Conservation (phyloP, 2,888 invertebrate genomes). For the Ichneumoninae sp. region DNA sequence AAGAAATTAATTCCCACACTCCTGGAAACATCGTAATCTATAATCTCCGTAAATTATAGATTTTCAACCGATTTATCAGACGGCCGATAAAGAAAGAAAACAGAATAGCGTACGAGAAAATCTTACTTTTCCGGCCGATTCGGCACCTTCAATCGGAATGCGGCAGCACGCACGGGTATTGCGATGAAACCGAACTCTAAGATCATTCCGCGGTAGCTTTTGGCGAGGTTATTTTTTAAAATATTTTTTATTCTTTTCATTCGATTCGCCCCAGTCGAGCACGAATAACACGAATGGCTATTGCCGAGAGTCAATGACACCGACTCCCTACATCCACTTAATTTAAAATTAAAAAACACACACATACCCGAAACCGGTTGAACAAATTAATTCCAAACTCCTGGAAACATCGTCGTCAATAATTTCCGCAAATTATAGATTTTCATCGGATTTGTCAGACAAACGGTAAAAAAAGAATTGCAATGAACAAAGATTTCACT, state of each 20-base stretch:
- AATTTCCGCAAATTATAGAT: not conserved
- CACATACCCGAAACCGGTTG: not conserved
- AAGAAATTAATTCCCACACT: not conserved
- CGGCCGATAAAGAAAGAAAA: not conserved
- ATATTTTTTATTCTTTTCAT: not conserved
- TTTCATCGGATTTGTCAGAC: not conserved
- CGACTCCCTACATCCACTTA: not conserved
- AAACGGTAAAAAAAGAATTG: not conserved
- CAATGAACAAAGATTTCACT: not conserved
- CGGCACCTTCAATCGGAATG: slow-evolving; percentile 24
- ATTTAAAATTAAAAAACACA: not conserved
- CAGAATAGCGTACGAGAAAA: not conserved
- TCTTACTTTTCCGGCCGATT: too few relatives aligned
- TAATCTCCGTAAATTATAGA: not conserved
- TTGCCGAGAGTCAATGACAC: not conserved
- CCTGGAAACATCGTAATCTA: not conserved
- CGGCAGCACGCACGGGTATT: slow-evolving; percentile 40
- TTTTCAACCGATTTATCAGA: not conserved
- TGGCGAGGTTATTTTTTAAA: slow-evolving; percentile 6
- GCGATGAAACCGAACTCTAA: slow-evolving; percentile 10
- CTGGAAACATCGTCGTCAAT: not conserved
- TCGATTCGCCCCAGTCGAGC: not conserved
- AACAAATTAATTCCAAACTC: not conserved
- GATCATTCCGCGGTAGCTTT: not conserved
- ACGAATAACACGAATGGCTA: not conserved